These are phyloP conservation scores for Tetanocera ferruginea DNA, from an alignment of 2,888 invertebrate genomes.

Conservation along the genomic window DNA sequence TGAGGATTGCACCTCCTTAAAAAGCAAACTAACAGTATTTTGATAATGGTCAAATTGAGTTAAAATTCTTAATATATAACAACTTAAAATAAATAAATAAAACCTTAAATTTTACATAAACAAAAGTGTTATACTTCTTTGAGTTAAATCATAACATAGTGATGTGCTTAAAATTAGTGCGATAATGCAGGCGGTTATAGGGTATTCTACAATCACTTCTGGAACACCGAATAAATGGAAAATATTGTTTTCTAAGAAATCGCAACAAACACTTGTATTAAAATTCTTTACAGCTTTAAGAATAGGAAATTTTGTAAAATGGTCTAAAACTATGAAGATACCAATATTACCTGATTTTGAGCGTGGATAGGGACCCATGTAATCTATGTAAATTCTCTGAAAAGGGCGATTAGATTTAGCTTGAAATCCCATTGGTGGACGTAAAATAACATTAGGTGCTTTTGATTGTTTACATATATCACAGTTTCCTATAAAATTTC, in stretches of 20 bases:
- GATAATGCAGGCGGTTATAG: too few relatives aligned
- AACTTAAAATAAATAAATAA: too few relatives aligned
- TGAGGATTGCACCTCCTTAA: too few relatives aligned
- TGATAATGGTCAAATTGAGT: too few relatives aligned
- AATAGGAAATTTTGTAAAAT: constrained; percentile 41
- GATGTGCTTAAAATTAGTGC: too few relatives aligned
- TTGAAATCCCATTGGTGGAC: constrained; percentile 40
- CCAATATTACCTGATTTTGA: constrained; percentile 29
- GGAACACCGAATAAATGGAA: constrained; percentile 14
- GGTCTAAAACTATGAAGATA: constrained; percentile 42
- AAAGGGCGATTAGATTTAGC: constrained; percentile 36
- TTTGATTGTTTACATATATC: constrained; percentile 15
- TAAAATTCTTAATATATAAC: too few relatives aligned
- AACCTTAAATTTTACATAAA: too few relatives aligned
- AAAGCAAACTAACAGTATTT: too few relatives aligned
- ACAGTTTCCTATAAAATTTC: constrained; percentile 34
- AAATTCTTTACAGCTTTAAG: constrained; percentile 31
- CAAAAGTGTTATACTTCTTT: too few relatives aligned
- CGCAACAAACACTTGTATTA: not conserved
- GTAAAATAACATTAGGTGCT: constrained; percentile 21
- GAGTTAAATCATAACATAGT: too few relatives aligned
- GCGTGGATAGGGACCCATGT: constrained; percentile 41
- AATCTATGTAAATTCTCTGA: constrained; percentile 41
- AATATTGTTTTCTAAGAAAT: constrained; percentile 5
- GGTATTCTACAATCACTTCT: too few relatives aligned